Conservation (phyloP, 1,140 invertebrate genomes). For the Ladona fulva region DNA sequence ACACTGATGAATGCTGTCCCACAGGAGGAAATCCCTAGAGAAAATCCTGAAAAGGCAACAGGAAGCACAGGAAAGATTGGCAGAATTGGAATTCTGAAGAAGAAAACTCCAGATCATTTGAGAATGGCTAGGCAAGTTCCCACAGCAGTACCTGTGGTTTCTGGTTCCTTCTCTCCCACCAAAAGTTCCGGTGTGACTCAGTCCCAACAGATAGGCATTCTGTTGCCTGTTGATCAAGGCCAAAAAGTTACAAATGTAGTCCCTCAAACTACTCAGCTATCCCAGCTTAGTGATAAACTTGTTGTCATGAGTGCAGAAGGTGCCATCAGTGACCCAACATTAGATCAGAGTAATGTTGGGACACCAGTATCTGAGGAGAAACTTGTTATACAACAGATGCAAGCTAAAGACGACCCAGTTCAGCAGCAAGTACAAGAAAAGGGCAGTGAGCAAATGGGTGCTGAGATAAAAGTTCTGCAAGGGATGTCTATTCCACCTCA, state of each 20-base stretch:
- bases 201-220: neutral
- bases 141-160: neutral
- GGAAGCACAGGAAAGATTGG: neutral
- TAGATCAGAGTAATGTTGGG: neutral
- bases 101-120: neutral
- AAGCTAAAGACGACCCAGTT: neutral
- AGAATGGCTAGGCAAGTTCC: neutral
- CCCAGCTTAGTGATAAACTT: neutral
- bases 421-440: too few relatives aligned
- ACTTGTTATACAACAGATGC: neutral
- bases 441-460: too few relatives aligned
- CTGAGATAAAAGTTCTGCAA: too few relatives aligned
- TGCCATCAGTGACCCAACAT: neutral
- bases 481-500: too few relatives aligned
- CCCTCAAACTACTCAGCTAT: neutral
- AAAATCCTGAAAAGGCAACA: neutral
- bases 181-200: neutral
- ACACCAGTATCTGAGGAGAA: neutral
- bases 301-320: neutral
- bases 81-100: neutral
- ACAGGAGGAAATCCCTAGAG: neutral
- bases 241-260: neutral
- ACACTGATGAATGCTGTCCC: neutral
- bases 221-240: neutral
- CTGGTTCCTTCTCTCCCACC: neutral